Evolutionary conservation across 2,888 invertebrate genomes (phyloP).

Genomic region (Octodonta nipae): DNA sequence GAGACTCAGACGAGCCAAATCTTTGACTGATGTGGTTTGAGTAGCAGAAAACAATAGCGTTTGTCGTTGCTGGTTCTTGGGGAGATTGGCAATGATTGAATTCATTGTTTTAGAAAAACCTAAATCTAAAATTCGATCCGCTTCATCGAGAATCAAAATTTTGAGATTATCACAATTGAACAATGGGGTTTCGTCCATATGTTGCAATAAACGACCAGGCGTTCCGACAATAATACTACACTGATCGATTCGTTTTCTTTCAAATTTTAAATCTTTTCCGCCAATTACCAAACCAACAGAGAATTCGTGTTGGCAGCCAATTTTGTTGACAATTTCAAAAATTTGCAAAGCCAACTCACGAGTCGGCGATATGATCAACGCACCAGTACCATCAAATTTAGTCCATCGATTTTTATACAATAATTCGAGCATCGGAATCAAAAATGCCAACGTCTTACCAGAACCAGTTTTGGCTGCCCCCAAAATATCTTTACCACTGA

Average conservation of each 20-base stretch:
- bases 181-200: conserved; percentile 92
- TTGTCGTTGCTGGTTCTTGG: conserved; percentile 68
- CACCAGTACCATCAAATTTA: conserved; percentile 77
- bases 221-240: conserved; percentile 89
- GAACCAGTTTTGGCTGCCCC: conserved; percentile 98
- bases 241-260: conserved; percentile 75
- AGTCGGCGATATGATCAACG: conserved; percentile 92
- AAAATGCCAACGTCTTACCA: conserved; percentile 95
- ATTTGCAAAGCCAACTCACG: conserved; percentile 94
- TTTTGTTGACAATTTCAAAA: conserved; percentile 76
- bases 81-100: conserved; percentile 85
- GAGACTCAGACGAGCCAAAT: conserved; percentile 74
- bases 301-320: conserved; percentile 82
- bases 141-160: conserved; percentile 77
- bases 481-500: conserved; percentile 82
- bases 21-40: conserved; percentile 92
- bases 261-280: conserved; percentile 85
- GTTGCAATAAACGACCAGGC: conserved; percentile 89
- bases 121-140: conserved; percentile 90
- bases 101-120: conserved; percentile 89
- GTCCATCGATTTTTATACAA: conserved; percentile 81
- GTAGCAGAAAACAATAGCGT: conserved; percentile 97
- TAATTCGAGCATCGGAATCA: conserved; percentile 76
- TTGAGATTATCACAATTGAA: conserved; percentile 67
- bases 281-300: conserved; percentile 92